Conservation (phyloP, 2,888 invertebrate genomes). For the Coronaproctus castanopsis region DNA sequence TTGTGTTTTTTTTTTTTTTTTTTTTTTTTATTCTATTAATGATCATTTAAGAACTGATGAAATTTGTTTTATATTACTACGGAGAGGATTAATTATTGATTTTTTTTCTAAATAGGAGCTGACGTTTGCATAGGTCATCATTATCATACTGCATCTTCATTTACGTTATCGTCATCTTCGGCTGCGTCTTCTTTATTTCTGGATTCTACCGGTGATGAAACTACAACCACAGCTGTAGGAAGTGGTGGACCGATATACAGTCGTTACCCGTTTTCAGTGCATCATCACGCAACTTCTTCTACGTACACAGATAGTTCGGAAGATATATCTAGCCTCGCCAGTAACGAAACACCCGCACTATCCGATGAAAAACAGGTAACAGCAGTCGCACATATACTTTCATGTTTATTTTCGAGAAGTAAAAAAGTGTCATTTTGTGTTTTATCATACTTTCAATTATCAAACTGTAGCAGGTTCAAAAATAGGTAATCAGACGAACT, state of each 20-base stretch:
- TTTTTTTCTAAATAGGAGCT: slow-evolving; percentile 3
- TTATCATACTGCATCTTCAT: slow-evolving; percentile 19
- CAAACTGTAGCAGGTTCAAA: too few species aligned
- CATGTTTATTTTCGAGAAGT: too few species aligned
- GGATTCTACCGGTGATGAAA: slow-evolving; percentile 32
- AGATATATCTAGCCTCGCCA: slow-evolving; percentile 60
- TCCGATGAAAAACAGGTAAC: slow-evolving; percentile 36
- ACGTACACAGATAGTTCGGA: slow-evolving; percentile 74
- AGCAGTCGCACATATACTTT: too few species aligned
- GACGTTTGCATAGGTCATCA: slow-evolving; percentile 12
- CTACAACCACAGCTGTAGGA: slow-evolving; percentile 28
- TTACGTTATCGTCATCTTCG: slow-evolving; percentile 29
- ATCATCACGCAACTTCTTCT: slow-evolving; percentile 38
- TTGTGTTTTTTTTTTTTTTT: too few species aligned
- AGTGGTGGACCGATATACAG: slow-evolving; percentile 30
- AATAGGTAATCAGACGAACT: too few species aligned
- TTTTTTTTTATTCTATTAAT: too few species aligned
- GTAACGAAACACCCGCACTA: slow-evolving; percentile 44
- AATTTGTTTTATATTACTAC: too few species aligned
- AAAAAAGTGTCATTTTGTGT: too few species aligned
- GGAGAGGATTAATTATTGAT: too few species aligned
- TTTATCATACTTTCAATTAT: too few species aligned
- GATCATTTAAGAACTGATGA: too few species aligned
- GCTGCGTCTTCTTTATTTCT: slow-evolving; percentile 35
- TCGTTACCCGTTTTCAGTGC: slow-evolving; percentile 27